Evolutionary conservation across 2,113 vertebrate genomes (phyloP).

Genomic region (Catharus fuscescens): DNA sequence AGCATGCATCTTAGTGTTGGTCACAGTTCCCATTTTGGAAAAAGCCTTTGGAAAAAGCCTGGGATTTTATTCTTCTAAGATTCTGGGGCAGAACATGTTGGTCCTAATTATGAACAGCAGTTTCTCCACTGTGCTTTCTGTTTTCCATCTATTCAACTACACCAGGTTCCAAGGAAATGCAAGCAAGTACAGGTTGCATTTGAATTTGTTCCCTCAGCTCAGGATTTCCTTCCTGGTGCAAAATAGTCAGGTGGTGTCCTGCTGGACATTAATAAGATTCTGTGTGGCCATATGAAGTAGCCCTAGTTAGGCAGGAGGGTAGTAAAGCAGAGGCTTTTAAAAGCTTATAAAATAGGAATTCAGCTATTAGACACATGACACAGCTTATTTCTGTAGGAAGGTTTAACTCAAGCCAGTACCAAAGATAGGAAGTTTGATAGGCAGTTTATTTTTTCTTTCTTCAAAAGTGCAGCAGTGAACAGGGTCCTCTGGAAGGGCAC

Average conservation of each 20-base stretch:
- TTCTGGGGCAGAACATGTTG: background rate
- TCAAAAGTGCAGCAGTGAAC: constrained; percentile 85
- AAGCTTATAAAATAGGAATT: background rate
- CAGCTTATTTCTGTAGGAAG: background rate
- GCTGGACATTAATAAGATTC: background rate
- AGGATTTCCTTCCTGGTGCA: background rate
- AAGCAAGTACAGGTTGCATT: background rate
- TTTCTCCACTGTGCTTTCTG: background rate
- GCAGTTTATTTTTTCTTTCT: constrained; percentile 67
- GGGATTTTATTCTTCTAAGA: background rate
- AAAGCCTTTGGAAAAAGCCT: too few species aligned
- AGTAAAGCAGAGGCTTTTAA: background rate
- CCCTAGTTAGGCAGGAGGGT: background rate
- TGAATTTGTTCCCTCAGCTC: background rate
- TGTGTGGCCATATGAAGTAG: background rate
- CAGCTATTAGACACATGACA: background rate
- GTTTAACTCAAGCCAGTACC: constrained; percentile 5
- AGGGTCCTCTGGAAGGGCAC: constrained; percentile 81
- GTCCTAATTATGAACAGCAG: background rate
- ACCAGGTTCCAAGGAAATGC: background rate
- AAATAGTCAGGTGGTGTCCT: background rate
- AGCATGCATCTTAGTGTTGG: background rate
- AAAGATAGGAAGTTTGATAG: constrained; percentile 36
- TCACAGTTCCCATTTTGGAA: background rate
- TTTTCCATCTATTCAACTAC: background rate